Evolutionary conservation across 2,888 invertebrate genomes (phyloP), one percentile per base, ranked within the genome.

Genomic region (Neelides folsomi): DNA sequence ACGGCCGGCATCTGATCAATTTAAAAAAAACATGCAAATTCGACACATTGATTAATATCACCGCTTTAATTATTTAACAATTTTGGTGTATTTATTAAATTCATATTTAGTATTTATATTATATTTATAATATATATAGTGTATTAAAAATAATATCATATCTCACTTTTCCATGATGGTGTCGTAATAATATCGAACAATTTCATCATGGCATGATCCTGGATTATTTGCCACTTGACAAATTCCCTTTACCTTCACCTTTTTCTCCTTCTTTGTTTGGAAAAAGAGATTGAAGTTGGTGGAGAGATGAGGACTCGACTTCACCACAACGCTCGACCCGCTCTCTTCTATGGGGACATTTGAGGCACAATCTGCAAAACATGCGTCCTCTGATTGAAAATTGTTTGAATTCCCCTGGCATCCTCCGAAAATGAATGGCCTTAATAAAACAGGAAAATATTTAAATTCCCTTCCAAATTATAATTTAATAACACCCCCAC

Each of bases 371-470:
- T 54, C 36, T n/a, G 41, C 18, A 1, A 49, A 19, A 35, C 64
- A 64, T 35, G 58, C 60, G 2, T 56, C 43, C 37, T 62, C 60
- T 2, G 58, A 50, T 5, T 53, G 38, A 42, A 62, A 64, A 47
- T 64, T 64, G 37, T 64, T 64, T 8, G 51, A 20, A 40, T 64
- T 64, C n/a, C 62, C 63, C 50, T 60, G 59, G 52, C 64, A 64
- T 1, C 64, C 64, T 13, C 62, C 62, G 48, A 53, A 64, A 51
- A 64, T 64, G 42, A 64, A 64, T 13, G 62, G 62, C 34, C 62
- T 27, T 27, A 27, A 27, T 27, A 27, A 38, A 27, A 27, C 27
- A 27, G 27, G 27, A 7, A n/a, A n/a, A 27, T 27, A 27, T 27
- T 27, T 27, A 27, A 27, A 27, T 27, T 27, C 7, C 27, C 3